Evolutionary conservation across 2,113 vertebrate genomes (phyloP).

Genomic region (Cryptotis parvus): DNA sequence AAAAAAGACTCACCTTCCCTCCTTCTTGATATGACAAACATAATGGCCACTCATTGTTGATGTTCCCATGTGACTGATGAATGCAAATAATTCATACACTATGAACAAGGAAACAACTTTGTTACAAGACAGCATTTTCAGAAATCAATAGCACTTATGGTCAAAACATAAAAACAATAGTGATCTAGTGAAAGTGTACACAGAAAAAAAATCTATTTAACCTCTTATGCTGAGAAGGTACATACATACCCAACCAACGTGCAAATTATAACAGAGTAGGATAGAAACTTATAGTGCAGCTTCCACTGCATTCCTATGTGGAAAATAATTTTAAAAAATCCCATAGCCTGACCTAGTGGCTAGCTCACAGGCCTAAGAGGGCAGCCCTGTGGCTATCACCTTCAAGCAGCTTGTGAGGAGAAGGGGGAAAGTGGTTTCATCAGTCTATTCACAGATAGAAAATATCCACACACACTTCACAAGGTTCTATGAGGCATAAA

Average conservation of each 20-base stretch:
- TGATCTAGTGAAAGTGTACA: not conserved
- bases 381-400: not conserved
- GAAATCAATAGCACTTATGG: slow-evolving; percentile 3
- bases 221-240: not conserved
- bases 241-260: not conserved
- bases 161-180: not conserved
- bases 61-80: slow-evolving; percentile 99
- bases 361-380: not conserved
- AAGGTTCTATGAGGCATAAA: not conserved
- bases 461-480: slow-evolving; percentile 33
- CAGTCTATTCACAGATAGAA: not conserved
- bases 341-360: not conserved
- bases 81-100: slow-evolving; percentile 98
- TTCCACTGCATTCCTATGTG: not conserved
- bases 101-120: slow-evolving; percentile 67
- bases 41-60: slow-evolving; percentile 99
- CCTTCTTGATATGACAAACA: slow-evolving; percentile 98
- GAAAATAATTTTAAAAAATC: not conserved
- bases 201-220: not conserved
- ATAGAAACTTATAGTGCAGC: not conserved
- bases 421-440: not conserved
- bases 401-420: not conserved
- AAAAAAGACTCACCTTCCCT: slow-evolving; percentile 93
- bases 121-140: slow-evolving; percentile 56
- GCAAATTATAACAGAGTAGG: not conserved